Conservation (phyloP, 2,888 invertebrate genomes). For the Phengaris arion region DNA sequence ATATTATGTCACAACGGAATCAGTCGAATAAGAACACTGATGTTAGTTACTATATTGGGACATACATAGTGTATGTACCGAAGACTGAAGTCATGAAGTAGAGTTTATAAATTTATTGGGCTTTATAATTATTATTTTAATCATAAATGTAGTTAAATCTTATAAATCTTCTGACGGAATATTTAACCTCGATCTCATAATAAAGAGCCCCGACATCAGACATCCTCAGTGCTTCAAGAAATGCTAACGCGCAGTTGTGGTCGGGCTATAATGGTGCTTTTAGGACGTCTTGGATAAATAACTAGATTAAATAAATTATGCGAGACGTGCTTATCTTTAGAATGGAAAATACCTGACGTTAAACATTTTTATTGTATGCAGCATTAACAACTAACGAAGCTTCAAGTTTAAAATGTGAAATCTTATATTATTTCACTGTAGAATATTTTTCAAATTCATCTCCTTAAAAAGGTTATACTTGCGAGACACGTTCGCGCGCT, state of each 20-base stretch:
- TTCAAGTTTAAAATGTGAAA: background rate
- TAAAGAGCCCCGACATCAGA: background rate
- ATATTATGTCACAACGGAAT: no score
- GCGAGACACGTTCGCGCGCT: background rate
- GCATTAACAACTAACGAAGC: slow-evolving; percentile 10
- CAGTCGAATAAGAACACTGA: no score
- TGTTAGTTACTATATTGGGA: background rate
- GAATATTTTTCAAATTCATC: background rate
- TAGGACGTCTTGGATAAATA: slow-evolving; percentile 12
- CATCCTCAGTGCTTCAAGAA: slow-evolving; percentile 20
- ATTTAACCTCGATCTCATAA: background rate
- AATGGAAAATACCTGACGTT: slow-evolving; percentile 13
- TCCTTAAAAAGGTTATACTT: background rate
- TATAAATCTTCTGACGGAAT: background rate
- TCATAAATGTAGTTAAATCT: background rate
- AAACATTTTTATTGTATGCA: slow-evolving; percentile 1
- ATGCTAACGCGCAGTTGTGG: slow-evolving; percentile 15
- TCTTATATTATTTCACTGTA: slow-evolving; percentile 2
- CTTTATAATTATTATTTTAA: background rate
- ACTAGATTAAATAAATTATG: slow-evolving; percentile 23
- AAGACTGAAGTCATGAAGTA: no score
- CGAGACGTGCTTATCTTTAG: slow-evolving; percentile 26
- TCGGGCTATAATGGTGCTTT: slow-evolving; percentile 13
- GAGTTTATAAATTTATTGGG: no score
- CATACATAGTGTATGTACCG: no score